Evolutionary conservation across 2,113 vertebrate species (phyloP).

Genomic region (Petromus typicus): DNA sequence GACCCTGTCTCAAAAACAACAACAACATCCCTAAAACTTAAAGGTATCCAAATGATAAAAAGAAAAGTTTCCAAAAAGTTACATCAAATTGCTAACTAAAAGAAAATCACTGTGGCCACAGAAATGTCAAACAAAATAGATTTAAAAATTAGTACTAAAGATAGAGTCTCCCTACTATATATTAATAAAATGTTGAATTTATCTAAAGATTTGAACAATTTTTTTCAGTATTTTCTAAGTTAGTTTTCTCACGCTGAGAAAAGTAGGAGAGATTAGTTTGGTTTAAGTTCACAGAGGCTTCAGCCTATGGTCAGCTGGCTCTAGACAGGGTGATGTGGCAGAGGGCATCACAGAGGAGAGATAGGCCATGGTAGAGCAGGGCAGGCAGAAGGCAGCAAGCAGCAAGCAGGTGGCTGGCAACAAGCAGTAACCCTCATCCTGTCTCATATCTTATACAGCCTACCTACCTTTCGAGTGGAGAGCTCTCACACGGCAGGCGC

Average conservation of each 20-base stretch:
- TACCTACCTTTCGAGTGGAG: not conserved
- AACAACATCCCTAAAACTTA: not conserved
- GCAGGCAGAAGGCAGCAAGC: not conserved
- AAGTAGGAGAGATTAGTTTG: not conserved
- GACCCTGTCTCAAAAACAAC: too few species aligned
- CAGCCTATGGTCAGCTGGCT: not conserved
- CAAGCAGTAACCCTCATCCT: not conserved
- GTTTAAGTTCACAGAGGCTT: not conserved
- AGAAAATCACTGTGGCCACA: not conserved
- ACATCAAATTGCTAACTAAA: not conserved
- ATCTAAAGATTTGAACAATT: not conserved
- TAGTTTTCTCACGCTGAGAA: not conserved
- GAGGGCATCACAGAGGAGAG: not conserved
- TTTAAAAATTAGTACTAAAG: not conserved
- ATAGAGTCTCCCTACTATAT: not conserved
- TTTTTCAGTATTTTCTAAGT: not conserved
- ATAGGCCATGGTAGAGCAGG: not conserved
- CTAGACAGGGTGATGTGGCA: not conserved
- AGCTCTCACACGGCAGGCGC: not conserved
- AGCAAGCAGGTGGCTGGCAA: not conserved
- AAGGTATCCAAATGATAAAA: not conserved
- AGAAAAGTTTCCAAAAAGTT: not conserved
- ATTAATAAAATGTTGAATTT: slow-evolving; percentile 9
- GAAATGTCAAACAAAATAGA: not conserved
- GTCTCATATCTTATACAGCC: not conserved